Evolutionary conservation across 2,113 vertebrate species (phyloP).

Genomic region (Poecilia latipinna): DNA sequence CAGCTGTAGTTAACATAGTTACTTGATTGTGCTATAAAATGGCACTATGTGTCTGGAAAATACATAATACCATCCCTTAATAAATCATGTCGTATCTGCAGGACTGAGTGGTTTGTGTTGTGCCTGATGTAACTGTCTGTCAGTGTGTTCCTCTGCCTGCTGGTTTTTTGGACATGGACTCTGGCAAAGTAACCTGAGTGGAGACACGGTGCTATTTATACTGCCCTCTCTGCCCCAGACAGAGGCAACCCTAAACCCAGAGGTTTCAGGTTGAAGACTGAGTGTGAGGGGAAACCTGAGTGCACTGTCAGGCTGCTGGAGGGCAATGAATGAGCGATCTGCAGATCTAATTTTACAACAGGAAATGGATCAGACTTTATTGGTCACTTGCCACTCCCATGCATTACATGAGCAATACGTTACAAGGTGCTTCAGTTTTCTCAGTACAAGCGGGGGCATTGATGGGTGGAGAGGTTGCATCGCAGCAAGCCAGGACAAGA

Average conservation of each 20-base stretch:
- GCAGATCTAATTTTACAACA: slow-evolving; percentile 17
- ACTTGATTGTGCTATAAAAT: too few species aligned
- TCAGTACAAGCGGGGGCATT: background rate
- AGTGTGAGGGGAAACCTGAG: slow-evolving; percentile 28
- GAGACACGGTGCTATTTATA: slow-evolving; percentile 61
- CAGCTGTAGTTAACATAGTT: too few species aligned
- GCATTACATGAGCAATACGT: slow-evolving; percentile 20
- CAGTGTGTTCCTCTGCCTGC: slow-evolving; percentile 27
- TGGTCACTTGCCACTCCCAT: slow-evolving; percentile 29
- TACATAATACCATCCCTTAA: background rate
- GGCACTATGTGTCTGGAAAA: too few species aligned
- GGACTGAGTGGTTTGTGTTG: slow-evolving; percentile 3
- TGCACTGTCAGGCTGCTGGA: slow-evolving; percentile 27
- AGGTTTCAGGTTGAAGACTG: slow-evolving; percentile 21
- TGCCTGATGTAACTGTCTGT: background rate
- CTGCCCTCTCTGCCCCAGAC: slow-evolving; percentile 41
- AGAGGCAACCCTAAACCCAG: slow-evolving; percentile 38
- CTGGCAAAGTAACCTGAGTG: slow-evolving; percentile 62
- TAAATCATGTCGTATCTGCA: background rate
- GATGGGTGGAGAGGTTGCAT: background rate
- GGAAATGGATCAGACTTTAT: slow-evolving; percentile 48
- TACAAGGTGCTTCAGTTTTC: background rate
- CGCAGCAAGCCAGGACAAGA: slow-evolving; percentile 3
- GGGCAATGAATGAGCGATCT: background rate
- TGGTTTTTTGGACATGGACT: slow-evolving; percentile 54